Evolutionary conservation across 2,888 invertebrate genomes (phyloP).

Genomic region (Agrochola lota): DNA sequence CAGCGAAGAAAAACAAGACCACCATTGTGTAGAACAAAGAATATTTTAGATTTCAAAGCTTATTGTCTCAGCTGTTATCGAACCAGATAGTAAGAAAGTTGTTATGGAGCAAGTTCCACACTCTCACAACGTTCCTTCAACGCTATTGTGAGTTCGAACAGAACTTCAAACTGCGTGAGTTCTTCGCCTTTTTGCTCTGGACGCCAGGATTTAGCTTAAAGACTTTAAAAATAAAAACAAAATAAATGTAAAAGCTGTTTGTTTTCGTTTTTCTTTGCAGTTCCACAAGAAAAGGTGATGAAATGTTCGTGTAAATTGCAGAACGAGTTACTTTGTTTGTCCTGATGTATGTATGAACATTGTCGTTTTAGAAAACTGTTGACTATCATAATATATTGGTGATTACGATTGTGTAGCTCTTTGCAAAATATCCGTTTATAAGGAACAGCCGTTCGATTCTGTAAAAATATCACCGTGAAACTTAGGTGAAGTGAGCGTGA

Average conservation of each 20-base stretch:
- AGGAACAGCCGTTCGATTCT: no score
- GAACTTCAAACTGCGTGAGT: constrained; percentile 50
- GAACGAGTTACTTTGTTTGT: neutral
- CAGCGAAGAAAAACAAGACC: constrained; percentile 18
- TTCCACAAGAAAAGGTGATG: constrained; percentile 11
- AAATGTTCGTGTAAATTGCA: constrained; percentile 23
- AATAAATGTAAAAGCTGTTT: constrained; percentile 37
- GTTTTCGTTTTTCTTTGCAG: constrained; percentile 24
- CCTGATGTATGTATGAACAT: neutral
- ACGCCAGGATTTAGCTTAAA: constrained; percentile 45
- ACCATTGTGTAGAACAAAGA: constrained; percentile 38
- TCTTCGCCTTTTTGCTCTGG: constrained; percentile 23
- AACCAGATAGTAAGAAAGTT: constrained; percentile 53
- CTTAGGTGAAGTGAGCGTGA: no score
- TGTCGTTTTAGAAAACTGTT: neutral
- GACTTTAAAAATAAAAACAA: constrained; percentile 50
- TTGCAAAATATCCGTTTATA: no score
- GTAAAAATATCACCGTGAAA: no score
- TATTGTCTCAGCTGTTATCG: constrained; percentile 65
- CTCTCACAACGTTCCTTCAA: constrained; percentile 49
- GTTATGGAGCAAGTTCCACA: constrained; percentile 45
- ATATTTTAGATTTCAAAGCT: constrained; percentile 60
- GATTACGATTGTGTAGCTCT: neutral
- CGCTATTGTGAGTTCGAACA: constrained; percentile 42
- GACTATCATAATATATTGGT: neutral